These are phyloP conservation scores for Myripristis murdjan DNA, from an alignment of 2,797 vertebrate genomes.

Conservation along the genomic window DNA sequence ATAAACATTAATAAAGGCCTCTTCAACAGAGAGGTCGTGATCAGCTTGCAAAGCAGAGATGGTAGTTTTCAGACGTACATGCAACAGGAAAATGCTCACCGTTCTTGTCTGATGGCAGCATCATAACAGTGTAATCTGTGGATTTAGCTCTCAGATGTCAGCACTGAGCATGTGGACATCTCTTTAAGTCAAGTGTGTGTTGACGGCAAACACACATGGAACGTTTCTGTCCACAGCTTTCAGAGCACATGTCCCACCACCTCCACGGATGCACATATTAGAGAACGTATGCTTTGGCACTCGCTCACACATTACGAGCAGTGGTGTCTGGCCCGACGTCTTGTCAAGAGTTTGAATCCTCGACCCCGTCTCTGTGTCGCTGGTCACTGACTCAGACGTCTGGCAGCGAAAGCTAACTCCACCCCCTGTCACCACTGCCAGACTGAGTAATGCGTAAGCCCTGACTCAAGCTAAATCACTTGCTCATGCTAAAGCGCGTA, in stretches of 20 bases:
- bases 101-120: background rate
- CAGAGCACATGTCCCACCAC: constrained; percentile 6
- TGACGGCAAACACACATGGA: too few relatives aligned
- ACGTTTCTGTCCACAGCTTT: background rate
- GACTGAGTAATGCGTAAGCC: constrained; percentile 42
- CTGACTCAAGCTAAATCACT: constrained; percentile 52
- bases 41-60: background rate
- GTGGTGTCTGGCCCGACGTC: background rate
- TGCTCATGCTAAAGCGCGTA: constrained; percentile 45
- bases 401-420: constrained; percentile 15
- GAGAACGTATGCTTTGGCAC: background rate
- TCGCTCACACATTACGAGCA: background rate
- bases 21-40: constrained; percentile 9
- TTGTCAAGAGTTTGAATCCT: constrained; percentile 4
- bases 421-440: constrained; percentile 27
- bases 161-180: background rate
- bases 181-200: background rate
- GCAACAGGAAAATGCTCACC: background rate
- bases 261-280: background rate
- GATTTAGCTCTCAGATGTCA: background rate
- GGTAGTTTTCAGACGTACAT: background rate
- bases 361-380: constrained; percentile 30
- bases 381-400: constrained; percentile 18
- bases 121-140: background rate
- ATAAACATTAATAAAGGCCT: constrained; percentile 11